Conservation (phyloP, 2,888 invertebrate species). For the Trissoscelio sp. region DNA sequence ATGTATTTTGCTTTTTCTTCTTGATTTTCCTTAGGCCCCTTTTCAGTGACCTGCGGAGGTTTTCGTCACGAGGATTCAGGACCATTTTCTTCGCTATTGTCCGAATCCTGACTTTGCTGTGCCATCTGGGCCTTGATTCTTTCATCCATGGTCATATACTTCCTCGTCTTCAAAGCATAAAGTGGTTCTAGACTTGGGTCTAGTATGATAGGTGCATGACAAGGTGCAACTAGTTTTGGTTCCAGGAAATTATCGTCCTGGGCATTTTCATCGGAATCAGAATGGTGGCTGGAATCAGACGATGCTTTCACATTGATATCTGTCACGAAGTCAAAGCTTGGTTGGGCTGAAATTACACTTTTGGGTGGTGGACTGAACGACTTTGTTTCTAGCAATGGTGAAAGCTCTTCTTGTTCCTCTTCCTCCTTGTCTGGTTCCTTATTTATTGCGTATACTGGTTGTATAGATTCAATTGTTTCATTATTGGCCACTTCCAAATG, state of each 20-base stretch:
- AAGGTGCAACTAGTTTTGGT: constrained; percentile 77
- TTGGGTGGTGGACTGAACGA: neutral
- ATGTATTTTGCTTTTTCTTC: too few species aligned
- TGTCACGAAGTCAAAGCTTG: constrained; percentile 47
- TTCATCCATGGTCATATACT: constrained; percentile 70
- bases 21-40: constrained; percentile 33
- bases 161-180: constrained; percentile 74
- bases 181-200: constrained; percentile 79
- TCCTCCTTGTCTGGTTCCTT: neutral
- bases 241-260: constrained; percentile 67
- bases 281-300: constrained; percentile 72
- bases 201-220: constrained; percentile 77
- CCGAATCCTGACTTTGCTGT: constrained; percentile 41
- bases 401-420: neutral
- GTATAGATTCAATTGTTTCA: neutral
- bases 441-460: neutral
- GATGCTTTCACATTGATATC: constrained; percentile 64
- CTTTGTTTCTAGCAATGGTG: neutral
- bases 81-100: constrained; percentile 29
- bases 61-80: constrained; percentile 12
- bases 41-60: constrained; percentile 22
- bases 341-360: constrained; percentile 37
- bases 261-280: constrained; percentile 72
- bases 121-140: constrained; percentile 45
- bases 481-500: neutral